Conservation (phyloP, 1,140 invertebrate genomes). For the Mizuhopecten yessoensis region DNA sequence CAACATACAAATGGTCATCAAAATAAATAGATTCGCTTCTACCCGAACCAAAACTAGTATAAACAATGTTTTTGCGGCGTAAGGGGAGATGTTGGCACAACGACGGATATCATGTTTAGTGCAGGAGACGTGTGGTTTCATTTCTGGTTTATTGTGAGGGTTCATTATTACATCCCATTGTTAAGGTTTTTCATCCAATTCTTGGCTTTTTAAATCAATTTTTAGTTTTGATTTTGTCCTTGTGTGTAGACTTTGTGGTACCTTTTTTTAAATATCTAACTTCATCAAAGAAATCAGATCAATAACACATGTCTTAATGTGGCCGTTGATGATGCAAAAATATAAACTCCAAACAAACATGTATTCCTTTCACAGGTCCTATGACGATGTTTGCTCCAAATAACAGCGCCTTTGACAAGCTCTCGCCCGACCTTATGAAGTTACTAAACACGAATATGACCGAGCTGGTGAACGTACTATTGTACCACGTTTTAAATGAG, state of each 20-base stretch:
- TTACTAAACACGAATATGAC: neutral
- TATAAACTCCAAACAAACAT: too few relatives aligned
- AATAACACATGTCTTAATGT: too few relatives aligned
- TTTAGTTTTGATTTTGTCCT: neutral
- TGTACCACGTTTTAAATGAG: conserved; percentile 32
- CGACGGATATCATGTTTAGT: neutral
- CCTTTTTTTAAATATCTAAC: too few relatives aligned
- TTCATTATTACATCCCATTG: neutral
- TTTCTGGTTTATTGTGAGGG: too few relatives aligned
- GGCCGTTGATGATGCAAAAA: too few relatives aligned
- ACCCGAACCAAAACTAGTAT: too few relatives aligned
- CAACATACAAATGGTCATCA: too few relatives aligned
- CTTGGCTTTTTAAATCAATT: neutral
- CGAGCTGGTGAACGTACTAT: neutral
- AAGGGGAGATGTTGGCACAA: too few relatives aligned
- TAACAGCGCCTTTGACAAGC: neutral
- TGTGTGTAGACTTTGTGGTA: neutral
- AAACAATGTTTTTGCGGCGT: too few relatives aligned
- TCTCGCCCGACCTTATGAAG: neutral
- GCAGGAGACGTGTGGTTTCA: neutral
- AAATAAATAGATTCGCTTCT: too few relatives aligned
- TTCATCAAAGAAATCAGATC: neutral
- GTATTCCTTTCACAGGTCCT: neutral
- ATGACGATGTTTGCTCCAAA: conserved; percentile 20
- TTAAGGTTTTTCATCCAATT: neutral